phyloP scores from a whole-genome alignment of 2,888 invertebrate genomes.

The Gonocerus acuteangulatus region DNA sequence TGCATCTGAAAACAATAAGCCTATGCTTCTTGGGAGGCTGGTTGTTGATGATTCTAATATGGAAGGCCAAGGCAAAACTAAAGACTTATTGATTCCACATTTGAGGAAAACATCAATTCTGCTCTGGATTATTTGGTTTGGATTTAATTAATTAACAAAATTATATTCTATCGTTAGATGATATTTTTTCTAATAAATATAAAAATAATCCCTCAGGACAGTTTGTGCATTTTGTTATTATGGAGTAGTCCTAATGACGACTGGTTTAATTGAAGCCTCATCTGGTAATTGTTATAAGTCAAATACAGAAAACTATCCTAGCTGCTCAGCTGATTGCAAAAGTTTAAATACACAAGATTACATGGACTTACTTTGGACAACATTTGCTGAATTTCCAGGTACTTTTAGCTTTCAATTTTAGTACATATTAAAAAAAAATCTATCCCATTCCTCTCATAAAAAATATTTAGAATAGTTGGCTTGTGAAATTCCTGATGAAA shows the following conservation, averaged over 20 bases:
- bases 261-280: slow-evolving; percentile 72
- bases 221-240: slow-evolving; percentile 92
- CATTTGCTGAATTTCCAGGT: slow-evolving; percentile 90
- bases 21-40: slow-evolving; percentile 76
- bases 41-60: slow-evolving; percentile 56
- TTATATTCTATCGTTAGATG: neutral
- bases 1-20: slow-evolving; percentile 79
- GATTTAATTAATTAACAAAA: neutral
- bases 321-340: slow-evolving; percentile 60
- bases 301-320: slow-evolving; percentile 43
- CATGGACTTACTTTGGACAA: slow-evolving; percentile 87
- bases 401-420: slow-evolving; percentile 32
- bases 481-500: too few relatives aligned
- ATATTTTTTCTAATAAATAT: neutral
- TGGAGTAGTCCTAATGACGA: slow-evolving; percentile 88
- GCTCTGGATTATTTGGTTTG: slow-evolving; percentile 88
- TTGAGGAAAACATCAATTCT: slow-evolving; percentile 74
- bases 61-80: slow-evolving; percentile 59
- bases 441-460: slow-evolving; percentile 4
- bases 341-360: slow-evolving; percentile 78
- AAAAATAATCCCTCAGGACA: slow-evolving; percentile 59
- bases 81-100: slow-evolving; percentile 69
- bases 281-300: slow-evolving; percentile 30
- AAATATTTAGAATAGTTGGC: too few relatives aligned
- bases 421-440: slow-evolving; percentile 9